A percentile compares a stretch with the other conserved stretches of the same genome.
These are phyloP conservation scores for Monopterus albus DNA, from an alignment of 2,113 vertebrate species.

Conservation along the genomic window DNA sequence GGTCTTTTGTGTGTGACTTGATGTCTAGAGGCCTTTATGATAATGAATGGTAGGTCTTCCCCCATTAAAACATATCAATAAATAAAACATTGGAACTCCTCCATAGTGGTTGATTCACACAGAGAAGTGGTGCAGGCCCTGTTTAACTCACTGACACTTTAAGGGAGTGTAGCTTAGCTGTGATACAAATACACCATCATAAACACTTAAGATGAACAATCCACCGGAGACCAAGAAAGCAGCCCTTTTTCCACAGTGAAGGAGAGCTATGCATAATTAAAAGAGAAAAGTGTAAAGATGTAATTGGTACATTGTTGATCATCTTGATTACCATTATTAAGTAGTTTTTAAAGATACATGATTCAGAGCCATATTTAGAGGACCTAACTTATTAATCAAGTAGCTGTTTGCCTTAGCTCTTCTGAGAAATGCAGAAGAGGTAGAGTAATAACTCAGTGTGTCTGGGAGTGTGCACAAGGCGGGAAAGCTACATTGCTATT, in stretches of 20 bases:
- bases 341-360: conserved; percentile 83
- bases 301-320: conserved; percentile 83
- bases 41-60: conserved; percentile 82
- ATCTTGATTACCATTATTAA: conserved; percentile 83
- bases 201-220: conserved; percentile 83
- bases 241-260: conserved; percentile 67
- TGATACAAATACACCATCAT: conserved; percentile 71
- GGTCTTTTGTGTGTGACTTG: conserved; percentile 73
- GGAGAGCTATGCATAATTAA: conserved; percentile 83
- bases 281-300: conserved; percentile 82
- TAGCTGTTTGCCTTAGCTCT: conserved; percentile 81
- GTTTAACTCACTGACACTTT: conserved; percentile 71
- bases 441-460: conserved; percentile 33
- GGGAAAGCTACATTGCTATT: conserved; percentile 5
- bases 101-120: conserved; percentile 69
- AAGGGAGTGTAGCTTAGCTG: conserved; percentile 57
- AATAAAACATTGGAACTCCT: conserved; percentile 84
- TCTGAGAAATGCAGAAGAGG: conserved; percentile 61
- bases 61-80: conserved; percentile 82
- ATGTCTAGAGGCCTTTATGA: conserved; percentile 86
- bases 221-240: conserved; percentile 77
- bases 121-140: conserved; percentile 22
- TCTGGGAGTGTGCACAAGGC: not conserved
- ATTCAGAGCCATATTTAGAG: conserved; percentile 84
- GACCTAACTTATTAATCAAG: conserved; percentile 83